phyloP scores from a whole-genome alignment of 2,888 invertebrate genomes.

The Phengaris arion region DNA sequence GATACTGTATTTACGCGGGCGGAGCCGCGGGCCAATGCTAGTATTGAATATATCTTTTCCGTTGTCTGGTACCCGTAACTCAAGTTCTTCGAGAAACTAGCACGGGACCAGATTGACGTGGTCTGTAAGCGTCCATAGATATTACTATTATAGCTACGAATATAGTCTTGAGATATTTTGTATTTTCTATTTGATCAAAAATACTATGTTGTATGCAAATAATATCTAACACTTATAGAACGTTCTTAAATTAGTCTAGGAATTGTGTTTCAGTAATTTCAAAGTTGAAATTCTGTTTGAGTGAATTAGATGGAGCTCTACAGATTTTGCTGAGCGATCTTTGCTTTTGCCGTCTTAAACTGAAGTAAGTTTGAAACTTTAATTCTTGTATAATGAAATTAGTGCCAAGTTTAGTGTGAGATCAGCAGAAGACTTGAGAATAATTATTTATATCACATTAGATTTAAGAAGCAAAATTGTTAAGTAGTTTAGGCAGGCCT shows the following conservation, averaged over 20 bases:
- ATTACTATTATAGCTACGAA: too few species aligned
- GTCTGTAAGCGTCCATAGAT: too few species aligned
- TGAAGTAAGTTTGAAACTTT: slow-evolving; percentile 34
- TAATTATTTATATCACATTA: not conserved
- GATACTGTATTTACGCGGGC: too few species aligned
- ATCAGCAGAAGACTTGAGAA: slow-evolving; percentile 29
- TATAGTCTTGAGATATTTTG: too few species aligned
- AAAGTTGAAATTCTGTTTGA: slow-evolving; percentile 31
- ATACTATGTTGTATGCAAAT: not conserved
- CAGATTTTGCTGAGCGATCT: slow-evolving; percentile 34
- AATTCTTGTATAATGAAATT: slow-evolving; percentile 31
- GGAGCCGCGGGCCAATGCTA: too few species aligned
- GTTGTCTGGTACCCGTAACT: too few species aligned
- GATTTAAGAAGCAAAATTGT: not conserved
- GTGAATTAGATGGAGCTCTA: slow-evolving; percentile 34
- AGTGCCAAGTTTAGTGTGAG: slow-evolving; percentile 32
- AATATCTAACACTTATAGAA: not conserved
- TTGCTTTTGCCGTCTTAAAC: slow-evolving; percentile 32
- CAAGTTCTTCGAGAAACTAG: too few species aligned
- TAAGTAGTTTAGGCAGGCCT: too few species aligned
- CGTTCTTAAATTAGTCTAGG: not conserved
- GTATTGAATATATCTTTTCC: too few species aligned
- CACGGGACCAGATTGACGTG: too few species aligned
- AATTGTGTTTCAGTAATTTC: slow-evolving; percentile 14
- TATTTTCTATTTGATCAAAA: too few species aligned